Base-by-base conservation (phyloP, 2,888 invertebrate species). In the Oscheius sp. region DNA sequence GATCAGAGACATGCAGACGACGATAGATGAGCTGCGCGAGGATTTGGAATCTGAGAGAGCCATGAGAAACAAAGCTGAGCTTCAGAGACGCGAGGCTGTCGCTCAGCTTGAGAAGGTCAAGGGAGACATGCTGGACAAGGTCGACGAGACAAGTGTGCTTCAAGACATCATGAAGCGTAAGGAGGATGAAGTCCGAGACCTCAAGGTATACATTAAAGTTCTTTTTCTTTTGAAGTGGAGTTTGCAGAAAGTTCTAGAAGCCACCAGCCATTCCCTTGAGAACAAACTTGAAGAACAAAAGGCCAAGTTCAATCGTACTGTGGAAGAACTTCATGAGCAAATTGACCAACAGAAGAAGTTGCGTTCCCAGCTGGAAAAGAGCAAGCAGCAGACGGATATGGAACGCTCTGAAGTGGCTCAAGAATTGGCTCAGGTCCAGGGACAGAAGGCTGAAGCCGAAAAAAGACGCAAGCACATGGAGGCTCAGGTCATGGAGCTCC, bases 81-180 rank as follows among this genome's bases (percentile, higher is more conserved):
- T 96, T 90, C 93, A 95, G 84, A 94, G 95, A 85, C 92, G 97
- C 96, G 91, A 98, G 97, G 91, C 91, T 97, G 72, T 92, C 97
- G 82, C 96, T 96, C 91, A 96, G 95, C 89, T 98, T 97, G 83
- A 83, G 60, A 79, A 81, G 59, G 78, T 83, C 47, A 79, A 83
- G 70, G 81, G 79, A 72, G 83, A 81, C 75, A 79, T 81, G 90
- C 92, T 99, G 79, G 93, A 99, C 70, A 99, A 99, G 91, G 96
- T 96, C 0, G 98, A 98, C 89, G 95, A 96, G 11, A 96, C 96
- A 1, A 95, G 96, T n/a, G 95, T 96, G 0, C 96, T 96, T 90
- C 95, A 96, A 90, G 98, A 99, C 90, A 91, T 99, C 59, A 86
- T 87, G 79, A 78, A 80, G 62, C 97, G 98, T 90, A 93, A 98